Conservation (phyloP, 2,797 vertebrate species). For the Thaleichthys pacificus region DNA sequence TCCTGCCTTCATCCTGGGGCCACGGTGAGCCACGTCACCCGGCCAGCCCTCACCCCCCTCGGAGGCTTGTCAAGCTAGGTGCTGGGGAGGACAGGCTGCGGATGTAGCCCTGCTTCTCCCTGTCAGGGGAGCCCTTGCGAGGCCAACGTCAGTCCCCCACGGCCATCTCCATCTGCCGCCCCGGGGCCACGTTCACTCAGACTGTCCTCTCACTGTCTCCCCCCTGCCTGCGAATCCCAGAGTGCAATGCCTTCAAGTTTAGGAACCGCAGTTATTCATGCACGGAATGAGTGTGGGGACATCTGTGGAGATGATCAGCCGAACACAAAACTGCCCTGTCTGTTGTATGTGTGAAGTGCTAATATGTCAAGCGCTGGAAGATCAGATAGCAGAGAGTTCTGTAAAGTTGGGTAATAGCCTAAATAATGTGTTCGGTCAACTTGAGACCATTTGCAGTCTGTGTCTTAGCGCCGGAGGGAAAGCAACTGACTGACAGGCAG, state of each 20-base stretch:
- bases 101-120: constrained; percentile 10
- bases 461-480: not conserved
- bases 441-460: not conserved
- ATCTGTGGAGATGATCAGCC: too few relatives aligned
- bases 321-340: not conserved
- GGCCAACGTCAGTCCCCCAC: not conserved
- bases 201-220: constrained; percentile 10
- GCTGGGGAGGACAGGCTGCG: constrained; percentile 3
- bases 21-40: constrained; percentile 31
- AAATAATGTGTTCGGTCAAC: not conserved
- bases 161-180: constrained; percentile 16
- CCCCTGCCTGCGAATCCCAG: constrained; percentile 16
- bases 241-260: not conserved
- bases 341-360: too few relatives aligned
- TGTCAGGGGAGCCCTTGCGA: not conserved
- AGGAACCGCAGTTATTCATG: not conserved
- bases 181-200: constrained; percentile 23
- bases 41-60: constrained; percentile 7
- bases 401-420: not conserved
- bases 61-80: not conserved
- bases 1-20: constrained; percentile 31
- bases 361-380: not conserved
- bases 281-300: too few relatives aligned
- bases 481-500: constrained; percentile 2
- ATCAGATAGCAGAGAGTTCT: not conserved